A percentile compares a stretch with the other conserved stretches of the same genome.
Evolutionary conservation across 2,888 invertebrate species (phyloP).

Genomic region (Pyrrhosoma nymphula): DNA sequence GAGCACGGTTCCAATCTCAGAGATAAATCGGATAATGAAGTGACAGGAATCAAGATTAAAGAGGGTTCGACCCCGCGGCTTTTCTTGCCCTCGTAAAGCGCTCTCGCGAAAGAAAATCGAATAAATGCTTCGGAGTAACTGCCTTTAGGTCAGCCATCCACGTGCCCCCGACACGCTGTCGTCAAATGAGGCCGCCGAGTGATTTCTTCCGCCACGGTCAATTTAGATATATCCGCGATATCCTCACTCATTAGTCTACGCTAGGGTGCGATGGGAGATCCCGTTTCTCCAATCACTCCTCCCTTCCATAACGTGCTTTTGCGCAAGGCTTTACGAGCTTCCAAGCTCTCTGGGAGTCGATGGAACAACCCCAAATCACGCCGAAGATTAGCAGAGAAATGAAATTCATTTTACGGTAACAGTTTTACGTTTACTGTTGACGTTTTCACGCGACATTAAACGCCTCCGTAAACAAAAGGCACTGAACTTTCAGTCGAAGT

Average conservation of each 20-base stretch:
- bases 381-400: no score
- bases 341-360: no score
- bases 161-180: not conserved
- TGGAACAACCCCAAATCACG: no score
- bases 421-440: no score
- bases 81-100: not conserved
- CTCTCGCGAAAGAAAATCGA: not conserved
- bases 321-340: no score
- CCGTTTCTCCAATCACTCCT: not conserved
- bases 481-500: no score
- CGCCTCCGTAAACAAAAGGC: no score
- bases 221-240: not conserved
- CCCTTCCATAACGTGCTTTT: not conserved
- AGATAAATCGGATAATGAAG: conserved; percentile 10
- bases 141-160: not conserved
- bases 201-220: not conserved
- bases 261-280: not conserved
- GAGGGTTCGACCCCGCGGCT: not conserved
- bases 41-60: not conserved
- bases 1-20: not conserved
- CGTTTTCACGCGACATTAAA: no score
- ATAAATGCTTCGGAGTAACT: not conserved
- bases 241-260: not conserved
- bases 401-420: no score
- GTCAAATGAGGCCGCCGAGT: not conserved